Evolutionary conservation across 1,140 invertebrate species (phyloP), one percentile per base, ranked within the genome.

Genomic region (Halesus radiatus): DNA sequence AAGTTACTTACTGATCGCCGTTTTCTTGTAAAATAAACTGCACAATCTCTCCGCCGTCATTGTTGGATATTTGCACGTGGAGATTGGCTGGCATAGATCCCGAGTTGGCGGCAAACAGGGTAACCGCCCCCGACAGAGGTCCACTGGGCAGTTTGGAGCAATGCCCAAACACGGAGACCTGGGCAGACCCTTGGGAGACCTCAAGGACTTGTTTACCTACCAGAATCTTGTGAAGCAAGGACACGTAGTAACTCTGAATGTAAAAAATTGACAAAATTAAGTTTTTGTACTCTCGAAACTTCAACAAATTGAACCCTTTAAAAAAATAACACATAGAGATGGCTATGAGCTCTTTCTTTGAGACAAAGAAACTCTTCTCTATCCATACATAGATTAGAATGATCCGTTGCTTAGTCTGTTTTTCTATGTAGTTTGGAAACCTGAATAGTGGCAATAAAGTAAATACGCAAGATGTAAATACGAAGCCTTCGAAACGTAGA

Each of bases 231-330:
- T 91, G 86, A 7, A 91, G 85, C 16, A 90, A 74, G 0, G 90
- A 89, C 16, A 90, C 86, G 88, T 90, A 91, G 81, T 88, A 91
- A 81, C 89, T 88, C 90, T 91, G 80, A 76, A 85, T 83, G 54
- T n/a, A n/a, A n/a, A n/a, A n/a, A n/a, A n/a, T n/a, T n/a, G n/a
- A n/a, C n/a, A n/a, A n/a, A n/a, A n/a, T n/a, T n/a, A n/a, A n/a
- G n/a, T n/a, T n/a, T n/a, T n/a, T n/a, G n/a, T n/a, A n/a, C n/a
- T n/a, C n/a, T n/a, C n/a, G n/a, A n/a, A n/a, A n/a, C n/a, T n/a
- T 29, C 26, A 29, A 29, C 26, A 29, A 29, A 3, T 29, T 29
- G 26, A 29, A 29, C 5, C 26, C 26, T n/a, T n/a, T n/a, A n/a
- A n/a, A n/a, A n/a, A n/a, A n/a, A n/a, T n/a, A n/a, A n/a, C n/a